These are phyloP conservation scores for Falco naumanni DNA, from an alignment of 2,797 vertebrate genomes.

Conservation along the genomic window DNA sequence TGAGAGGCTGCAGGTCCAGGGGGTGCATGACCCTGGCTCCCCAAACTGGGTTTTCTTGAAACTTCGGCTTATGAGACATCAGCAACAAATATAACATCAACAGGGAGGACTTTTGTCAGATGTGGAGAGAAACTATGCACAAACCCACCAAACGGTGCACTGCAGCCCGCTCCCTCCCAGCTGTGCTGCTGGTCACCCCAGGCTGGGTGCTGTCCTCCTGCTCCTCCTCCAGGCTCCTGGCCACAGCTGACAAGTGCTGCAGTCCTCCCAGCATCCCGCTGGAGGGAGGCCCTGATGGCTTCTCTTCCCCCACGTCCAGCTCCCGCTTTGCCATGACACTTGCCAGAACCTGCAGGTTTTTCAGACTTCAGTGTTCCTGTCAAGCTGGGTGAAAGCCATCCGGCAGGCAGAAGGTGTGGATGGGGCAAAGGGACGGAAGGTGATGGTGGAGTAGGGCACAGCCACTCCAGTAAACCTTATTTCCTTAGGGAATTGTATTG, in stretches of 20 bases:
- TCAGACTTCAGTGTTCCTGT: background rate
- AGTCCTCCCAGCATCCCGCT: background rate
- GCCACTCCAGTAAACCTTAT: background rate
- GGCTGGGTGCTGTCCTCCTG: background rate
- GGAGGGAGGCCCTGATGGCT: accelerated
- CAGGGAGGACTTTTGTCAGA: background rate
- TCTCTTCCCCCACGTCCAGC: accelerated
- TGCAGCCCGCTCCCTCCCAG: background rate
- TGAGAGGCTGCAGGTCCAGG: background rate
- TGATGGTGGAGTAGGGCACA: too few species aligned
- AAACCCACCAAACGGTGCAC: background rate
- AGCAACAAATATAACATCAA: background rate
- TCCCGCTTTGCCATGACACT: background rate
- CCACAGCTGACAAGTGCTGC: background rate
- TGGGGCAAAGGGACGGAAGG: background rate
- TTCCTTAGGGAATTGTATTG: background rate
- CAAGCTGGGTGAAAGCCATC: background rate
- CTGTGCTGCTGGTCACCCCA: background rate
- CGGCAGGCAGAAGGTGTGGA: background rate
- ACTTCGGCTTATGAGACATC: background rate
- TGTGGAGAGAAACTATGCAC: background rate
- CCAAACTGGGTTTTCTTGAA: background rate
- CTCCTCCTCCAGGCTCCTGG: background rate
- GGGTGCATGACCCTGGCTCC: accelerated
- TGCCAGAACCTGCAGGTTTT: background rate